Conservation (phyloP, 2,888 invertebrate species). For the Eristalis tenax region DNA sequence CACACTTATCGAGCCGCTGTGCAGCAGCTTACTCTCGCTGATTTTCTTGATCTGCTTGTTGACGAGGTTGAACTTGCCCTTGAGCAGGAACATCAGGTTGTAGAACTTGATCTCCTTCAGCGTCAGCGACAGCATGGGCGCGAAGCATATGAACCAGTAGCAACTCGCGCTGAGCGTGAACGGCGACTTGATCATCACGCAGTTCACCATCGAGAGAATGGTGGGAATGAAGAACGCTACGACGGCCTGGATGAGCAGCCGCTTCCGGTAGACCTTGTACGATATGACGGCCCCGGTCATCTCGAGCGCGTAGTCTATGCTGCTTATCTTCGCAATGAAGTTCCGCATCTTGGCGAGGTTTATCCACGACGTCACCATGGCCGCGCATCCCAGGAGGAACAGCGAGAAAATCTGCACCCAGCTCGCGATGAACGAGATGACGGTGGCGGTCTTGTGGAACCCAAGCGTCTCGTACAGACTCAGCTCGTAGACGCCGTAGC, state of each 20-base stretch:
- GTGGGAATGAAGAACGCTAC: slow-evolving; percentile 70
- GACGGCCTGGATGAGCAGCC: slow-evolving; percentile 66
- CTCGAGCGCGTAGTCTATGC: slow-evolving; percentile 71
- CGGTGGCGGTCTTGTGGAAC: slow-evolving; percentile 48
- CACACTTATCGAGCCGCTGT: not conserved
- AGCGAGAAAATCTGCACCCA: slow-evolving; percentile 74
- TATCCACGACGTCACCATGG: slow-evolving; percentile 72
- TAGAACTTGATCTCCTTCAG: slow-evolving; percentile 75
- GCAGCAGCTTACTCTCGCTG: not conserved
- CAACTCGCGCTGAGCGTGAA: slow-evolving; percentile 61
- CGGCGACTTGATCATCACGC: slow-evolving; percentile 71
- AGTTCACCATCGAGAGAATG: slow-evolving; percentile 74
- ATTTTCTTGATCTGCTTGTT: slow-evolving; percentile 66
- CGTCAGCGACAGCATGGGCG: slow-evolving; percentile 73
- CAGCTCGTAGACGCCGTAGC: slow-evolving; percentile 57
- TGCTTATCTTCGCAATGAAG: slow-evolving; percentile 66
- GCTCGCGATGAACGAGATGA: slow-evolving; percentile 72
- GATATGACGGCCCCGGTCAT: slow-evolving; percentile 51
- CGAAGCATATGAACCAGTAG: slow-evolving; percentile 75
- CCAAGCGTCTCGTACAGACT: slow-evolving; percentile 18
- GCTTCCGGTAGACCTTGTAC: slow-evolving; percentile 66
- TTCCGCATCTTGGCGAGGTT: slow-evolving; percentile 58
- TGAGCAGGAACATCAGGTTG: slow-evolving; percentile 74
- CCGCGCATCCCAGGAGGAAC: slow-evolving; percentile 70
- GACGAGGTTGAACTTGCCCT: slow-evolving; percentile 72